Evolutionary conservation across 1,140 invertebrate genomes (phyloP), one percentile per base, ranked within the genome.

Genomic region (Drosophila lacertosa): DNA sequence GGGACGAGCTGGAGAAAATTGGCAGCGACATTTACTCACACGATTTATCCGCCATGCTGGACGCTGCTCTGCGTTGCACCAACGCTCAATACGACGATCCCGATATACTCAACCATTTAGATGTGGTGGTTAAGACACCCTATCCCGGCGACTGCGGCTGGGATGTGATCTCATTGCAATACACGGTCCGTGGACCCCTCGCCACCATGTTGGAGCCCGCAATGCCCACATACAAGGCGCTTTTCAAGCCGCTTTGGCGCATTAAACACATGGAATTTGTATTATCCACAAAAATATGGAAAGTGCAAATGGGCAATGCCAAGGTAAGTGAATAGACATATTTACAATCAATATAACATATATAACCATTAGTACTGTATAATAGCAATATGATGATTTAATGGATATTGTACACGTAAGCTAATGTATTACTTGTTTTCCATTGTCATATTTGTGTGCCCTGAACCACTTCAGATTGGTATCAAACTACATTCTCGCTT

Each of bases 81-180:
- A 98, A 98, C 92, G 96, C 97, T 26, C 97, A 99, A 91, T 97
- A 95, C 91, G 97, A 99, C 89, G 96, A 98, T 84, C 94, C 95
- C 33, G 97, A 99, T 91, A 96, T 99, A 26, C 93, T 98, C 1
- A 95, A 96, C 73, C 92, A 97, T 13, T 92, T 99, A 9, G 97
- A 98, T 92, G 96, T 98, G 10, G 94, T 96, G 82, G 93, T 98
- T 13, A 94, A 98, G 67, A 94, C 95, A 26, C 93, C 94, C 5
- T 95, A 94, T 20, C 93, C 94, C n/a, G 92, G 96, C 24, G 98
- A 99, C 91, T 94, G 93, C 58, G 98, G 98, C 2, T 99, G 98
- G 98, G 98, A 99, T 92, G 96, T 99, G 40, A 98, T 99, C 91
- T 96, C 96, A 83, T 92, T 99, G 47, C 95, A 97, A 90, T 99